These are phyloP conservation scores for Mesocricetus auratus DNA, from an alignment of 2,113 vertebrate species.

Conservation along the genomic window DNA sequence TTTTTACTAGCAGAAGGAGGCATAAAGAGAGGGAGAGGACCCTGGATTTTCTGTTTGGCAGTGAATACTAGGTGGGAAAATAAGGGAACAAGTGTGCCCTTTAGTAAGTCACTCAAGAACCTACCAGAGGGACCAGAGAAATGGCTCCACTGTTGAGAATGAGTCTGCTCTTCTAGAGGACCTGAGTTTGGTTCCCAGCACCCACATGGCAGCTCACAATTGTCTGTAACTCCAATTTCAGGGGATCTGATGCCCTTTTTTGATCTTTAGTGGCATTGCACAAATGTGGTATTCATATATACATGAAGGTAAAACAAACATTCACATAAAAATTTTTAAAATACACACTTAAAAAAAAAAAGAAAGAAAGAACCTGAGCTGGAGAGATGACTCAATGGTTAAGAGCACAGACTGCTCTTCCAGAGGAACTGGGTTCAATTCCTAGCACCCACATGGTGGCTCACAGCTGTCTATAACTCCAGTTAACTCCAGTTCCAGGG, in stretches of 20 bases:
- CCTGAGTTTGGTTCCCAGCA: neutral
- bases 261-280: neutral
- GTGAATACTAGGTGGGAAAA: conserved; percentile 6
- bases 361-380: no score
- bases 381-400: no score
- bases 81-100: neutral
- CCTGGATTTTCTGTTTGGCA: conserved; percentile 32
- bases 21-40: neutral
- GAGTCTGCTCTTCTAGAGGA: neutral
- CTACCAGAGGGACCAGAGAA: neutral
- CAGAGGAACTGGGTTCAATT: no score
- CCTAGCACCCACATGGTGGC: no score
- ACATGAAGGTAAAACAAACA: neutral
- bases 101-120: conserved; percentile 46
- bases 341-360: no score
- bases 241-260: neutral
- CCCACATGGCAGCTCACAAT: neutral
- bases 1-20: conserved; percentile 6
- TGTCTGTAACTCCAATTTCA: neutral
- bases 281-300: neutral
- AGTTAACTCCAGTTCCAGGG: no score
- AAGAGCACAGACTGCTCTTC: no score
- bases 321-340: no score
- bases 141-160: neutral
- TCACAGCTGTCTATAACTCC: no score